phyloP scores from a whole-genome alignment of 2,888 invertebrate species.

The Harpalus rufipes region DNA sequence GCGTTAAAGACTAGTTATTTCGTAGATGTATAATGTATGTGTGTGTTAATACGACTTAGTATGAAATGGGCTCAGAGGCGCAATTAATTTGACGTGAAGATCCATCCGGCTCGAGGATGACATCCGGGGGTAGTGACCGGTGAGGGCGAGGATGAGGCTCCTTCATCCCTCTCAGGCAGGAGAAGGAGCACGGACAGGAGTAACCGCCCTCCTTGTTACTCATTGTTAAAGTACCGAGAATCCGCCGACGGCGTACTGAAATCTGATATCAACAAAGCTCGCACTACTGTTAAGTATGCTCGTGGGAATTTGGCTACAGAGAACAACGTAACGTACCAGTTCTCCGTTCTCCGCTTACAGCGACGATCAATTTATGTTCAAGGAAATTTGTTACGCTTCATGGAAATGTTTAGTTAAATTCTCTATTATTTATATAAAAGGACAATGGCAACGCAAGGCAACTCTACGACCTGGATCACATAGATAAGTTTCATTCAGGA shows the following conservation, averaged over 20 bases:
- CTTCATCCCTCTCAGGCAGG: background rate
- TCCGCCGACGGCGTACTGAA: constrained; percentile 50
- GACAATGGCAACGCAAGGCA: background rate
- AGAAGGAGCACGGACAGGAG: background rate
- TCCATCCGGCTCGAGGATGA: constrained; percentile 55
- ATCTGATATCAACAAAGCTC: constrained; percentile 66
- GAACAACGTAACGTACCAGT: constrained; percentile 3
- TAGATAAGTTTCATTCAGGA: background rate
- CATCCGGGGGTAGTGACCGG: constrained; percentile 59
- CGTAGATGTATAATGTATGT: background rate
- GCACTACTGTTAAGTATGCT: constrained; percentile 54
- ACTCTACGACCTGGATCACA: background rate
- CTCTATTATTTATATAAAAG: constrained; percentile 4
- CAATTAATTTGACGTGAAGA: constrained; percentile 63
- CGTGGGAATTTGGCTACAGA: constrained; percentile 56
- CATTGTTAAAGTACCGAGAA: constrained; percentile 55
- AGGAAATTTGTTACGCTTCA: constrained; percentile 22
- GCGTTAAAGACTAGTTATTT: background rate
- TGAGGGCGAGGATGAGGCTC: background rate
- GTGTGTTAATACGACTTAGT: constrained; percentile 6
- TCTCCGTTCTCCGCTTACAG: background rate
- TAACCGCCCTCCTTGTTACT: constrained; percentile 47
- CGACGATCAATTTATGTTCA: constrained; percentile 44
- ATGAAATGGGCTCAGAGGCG: background rate
- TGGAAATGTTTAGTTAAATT: constrained; percentile 19